These are phyloP conservation scores for Botrylloides violaceus DNA, from an alignment of 23 tunicate species.

Conservation along the genomic window DNA sequence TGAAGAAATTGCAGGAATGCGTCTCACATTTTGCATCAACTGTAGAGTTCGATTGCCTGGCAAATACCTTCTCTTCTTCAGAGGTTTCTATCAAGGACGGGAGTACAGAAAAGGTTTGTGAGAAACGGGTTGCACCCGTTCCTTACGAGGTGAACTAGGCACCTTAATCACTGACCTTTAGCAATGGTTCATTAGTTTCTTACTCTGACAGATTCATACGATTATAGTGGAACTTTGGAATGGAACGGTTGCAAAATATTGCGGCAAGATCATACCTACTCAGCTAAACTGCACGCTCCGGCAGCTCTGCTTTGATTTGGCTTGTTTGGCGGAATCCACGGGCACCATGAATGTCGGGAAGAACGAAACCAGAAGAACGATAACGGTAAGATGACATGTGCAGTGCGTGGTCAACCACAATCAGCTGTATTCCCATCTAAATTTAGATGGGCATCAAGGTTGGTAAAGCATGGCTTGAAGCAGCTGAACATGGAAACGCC, in stretches of 20 bases:
- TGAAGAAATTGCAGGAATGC: too few species aligned
- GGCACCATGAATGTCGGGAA: background rate
- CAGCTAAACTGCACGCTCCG: constrained; percentile 28
- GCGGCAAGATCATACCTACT: constrained; percentile 24
- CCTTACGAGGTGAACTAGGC: too few species aligned
- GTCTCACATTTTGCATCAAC: too few species aligned
- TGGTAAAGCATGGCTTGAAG: constrained; percentile 22
- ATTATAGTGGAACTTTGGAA: constrained; percentile 54
- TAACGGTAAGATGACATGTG: constrained; percentile 1
- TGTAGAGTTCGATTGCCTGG: too few species aligned
- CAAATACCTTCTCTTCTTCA: too few species aligned
- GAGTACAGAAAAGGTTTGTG: too few species aligned
- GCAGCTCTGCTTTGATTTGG: constrained; percentile 51
- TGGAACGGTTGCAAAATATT: constrained; percentile 37
- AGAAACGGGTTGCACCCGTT: too few species aligned
- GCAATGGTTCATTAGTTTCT: too few species aligned
- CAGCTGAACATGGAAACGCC: background rate
- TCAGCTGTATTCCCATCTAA: too few species aligned
- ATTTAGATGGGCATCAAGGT: constrained; percentile 21
- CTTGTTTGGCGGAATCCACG: background rate
- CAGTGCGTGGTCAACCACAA: too few species aligned
- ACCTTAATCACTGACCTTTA: too few species aligned
- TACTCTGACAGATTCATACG: constrained; percentile 30
- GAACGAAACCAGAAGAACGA: background rate
- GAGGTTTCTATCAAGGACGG: too few species aligned